These are phyloP conservation scores for Zoroaster sp. DNA, from an alignment of 53 echinoderm and acorn worm species.

Conservation along the genomic window DNA sequence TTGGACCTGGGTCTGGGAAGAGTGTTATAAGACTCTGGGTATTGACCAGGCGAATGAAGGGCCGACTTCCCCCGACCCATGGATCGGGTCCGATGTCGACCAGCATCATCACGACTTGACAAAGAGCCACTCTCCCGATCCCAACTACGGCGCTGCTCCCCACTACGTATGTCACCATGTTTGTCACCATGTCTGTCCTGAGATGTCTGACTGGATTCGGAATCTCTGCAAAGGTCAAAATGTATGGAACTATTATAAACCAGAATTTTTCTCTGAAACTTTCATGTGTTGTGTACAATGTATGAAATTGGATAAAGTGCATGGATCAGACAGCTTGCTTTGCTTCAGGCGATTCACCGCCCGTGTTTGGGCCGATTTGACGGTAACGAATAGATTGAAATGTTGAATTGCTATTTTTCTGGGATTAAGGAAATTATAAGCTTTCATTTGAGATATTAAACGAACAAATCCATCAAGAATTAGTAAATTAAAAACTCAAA, in stretches of 20 bases:
- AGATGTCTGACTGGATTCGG: not conserved
- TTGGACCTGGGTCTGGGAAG: constrained; percentile 47
- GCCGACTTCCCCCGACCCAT: not conserved
- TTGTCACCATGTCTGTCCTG: constrained; percentile 12
- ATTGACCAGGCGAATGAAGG: constrained; percentile 53
- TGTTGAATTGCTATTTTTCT: too few species aligned
- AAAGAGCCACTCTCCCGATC: constrained; percentile 9
- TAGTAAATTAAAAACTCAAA: too few species aligned
- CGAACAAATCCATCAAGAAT: too few species aligned
- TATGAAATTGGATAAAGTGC: too few species aligned
- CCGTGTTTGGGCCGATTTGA: too few species aligned
- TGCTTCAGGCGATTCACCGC: too few species aligned
- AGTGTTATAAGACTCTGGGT: constrained; percentile 46
- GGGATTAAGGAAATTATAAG: too few species aligned
- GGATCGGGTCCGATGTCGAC: not conserved
- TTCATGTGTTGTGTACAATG: too few species aligned
- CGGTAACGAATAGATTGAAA: too few species aligned
- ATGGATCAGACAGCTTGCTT: too few species aligned
- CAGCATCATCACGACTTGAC: not conserved
- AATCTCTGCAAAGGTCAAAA: not conserved
- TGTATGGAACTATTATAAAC: not conserved
- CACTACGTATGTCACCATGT: not conserved
- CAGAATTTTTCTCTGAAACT: not conserved
- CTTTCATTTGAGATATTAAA: too few species aligned
- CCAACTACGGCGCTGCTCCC: constrained; percentile 16